Base-by-base conservation (phyloP, 2,888 invertebrate genomes). In the Timandra comae region DNA sequence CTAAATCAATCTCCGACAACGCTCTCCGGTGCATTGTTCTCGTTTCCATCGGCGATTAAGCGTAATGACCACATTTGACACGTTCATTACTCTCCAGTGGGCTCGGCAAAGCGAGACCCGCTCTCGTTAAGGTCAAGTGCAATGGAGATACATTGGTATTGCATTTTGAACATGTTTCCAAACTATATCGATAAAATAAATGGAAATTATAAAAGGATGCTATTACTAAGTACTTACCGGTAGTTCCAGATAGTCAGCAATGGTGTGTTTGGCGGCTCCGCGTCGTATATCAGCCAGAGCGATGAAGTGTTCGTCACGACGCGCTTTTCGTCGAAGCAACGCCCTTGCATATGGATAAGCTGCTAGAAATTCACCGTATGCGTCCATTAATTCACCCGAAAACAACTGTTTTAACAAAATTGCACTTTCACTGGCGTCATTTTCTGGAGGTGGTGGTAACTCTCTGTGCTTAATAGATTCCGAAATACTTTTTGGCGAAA, bases 261-360 rank as follows among this genome's bases (percentile, higher is more conserved):
- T 87, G 35, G 88, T 88, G 66, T 90, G 84, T 59, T 88, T 88
- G 36, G 91, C 91, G 30, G 90, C 90, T 29, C 90, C 91, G 53
- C 88, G 86, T 38, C 90, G 82, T 52, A 91, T 86, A 62, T 88
- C 88, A 45, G 91, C 88, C 42, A 91, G 87, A 43, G 90, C 90
- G 49, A 88, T 82, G 62, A 91, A 90, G 59, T 91, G 90, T 52
- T 91, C 91, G 61, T 91, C 91, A 7, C 84, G 78, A 8, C 88
- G 86, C 43, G 82, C 76, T 60, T 91, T 89, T 41, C 90, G 88
- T 43, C 90, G 86, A 52, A 91, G 71, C 44, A 89, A 75, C 36
- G 91, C 89, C 37, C 85, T 85, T 19, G 89, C 88, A 52, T 87
- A 82, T 31, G 87, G 79, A 64, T 90, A 90, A 35, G 88, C 84